Evolutionary conservation across 2,113 vertebrate genomes (phyloP).

Genomic region (Aix galericulata): DNA sequence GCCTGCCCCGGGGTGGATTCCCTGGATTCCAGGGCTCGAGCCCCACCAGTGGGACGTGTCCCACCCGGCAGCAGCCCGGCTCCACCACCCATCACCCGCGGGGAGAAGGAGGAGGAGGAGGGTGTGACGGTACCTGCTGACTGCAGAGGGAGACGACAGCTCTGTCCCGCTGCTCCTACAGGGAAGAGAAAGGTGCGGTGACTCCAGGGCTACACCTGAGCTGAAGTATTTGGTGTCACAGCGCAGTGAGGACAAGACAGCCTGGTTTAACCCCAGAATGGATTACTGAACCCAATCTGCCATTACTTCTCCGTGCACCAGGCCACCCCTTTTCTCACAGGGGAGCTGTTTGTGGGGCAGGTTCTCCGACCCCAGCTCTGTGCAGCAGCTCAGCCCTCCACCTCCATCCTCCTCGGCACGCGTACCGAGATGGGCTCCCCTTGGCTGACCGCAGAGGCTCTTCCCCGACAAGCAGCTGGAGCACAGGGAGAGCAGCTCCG

Average conservation of each 20-base stretch:
- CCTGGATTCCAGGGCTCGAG: neutral
- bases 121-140: neutral
- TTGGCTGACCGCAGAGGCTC: rapidly evolving
- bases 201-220: neutral
- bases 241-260: neutral
- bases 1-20: neutral
- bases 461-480: neutral
- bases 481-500: neutral
- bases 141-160: neutral
- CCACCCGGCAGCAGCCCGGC: rapidly evolving
- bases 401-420: neutral
- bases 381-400: neutral
- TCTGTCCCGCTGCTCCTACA: neutral
- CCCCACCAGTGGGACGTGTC: rapidly evolving
- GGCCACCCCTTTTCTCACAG: neutral
- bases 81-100: neutral
- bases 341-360: neutral
- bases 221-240: neutral
- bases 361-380: neutral
- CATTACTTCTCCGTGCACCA: neutral
- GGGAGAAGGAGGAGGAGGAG: neutral
- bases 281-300: neutral
- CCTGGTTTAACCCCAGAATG: neutral
- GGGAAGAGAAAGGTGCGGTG: neutral
- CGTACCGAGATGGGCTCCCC: rapidly evolving